Base-by-base conservation (phyloP, 64 coral and sea anemone species). In the Actinia tenebrosa region DNA sequence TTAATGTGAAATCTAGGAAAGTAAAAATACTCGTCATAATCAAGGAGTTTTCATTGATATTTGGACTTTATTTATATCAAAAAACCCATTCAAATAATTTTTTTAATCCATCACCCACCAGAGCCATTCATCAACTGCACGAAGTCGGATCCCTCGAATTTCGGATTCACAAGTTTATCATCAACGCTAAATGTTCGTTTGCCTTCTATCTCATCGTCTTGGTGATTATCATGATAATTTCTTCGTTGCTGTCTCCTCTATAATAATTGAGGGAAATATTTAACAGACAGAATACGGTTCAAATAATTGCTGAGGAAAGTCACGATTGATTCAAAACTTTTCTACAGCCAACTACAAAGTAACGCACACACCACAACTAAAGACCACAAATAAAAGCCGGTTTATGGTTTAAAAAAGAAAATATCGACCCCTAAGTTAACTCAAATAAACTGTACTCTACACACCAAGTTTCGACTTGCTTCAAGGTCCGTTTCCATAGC, bases 181-280 rank as follows among this genome's bases (percentile, higher is more conserved):
- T 95, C 84, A 69, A 99, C 90, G 59, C 93, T 99, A 86, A 99
- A 99, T 52, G 97, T 99, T 64, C 97, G 93, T 87, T 99, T 99
- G 3, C 97, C 97, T 87, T 99, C 97, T 80, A 99, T 94, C 56
- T 93, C 89, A 90, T 99, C 93, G 69, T 99, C 97, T 37, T 89
- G 77, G 53, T 87, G 80, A 20, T 94, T 89, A 88, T 99, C 94
- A 80, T 91, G 88, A 93, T 99, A 95, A 82, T 95, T 95, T 87
- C 93, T 87, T 69, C 91, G 80, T 81, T 96, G 94, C 72, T 96
- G 91, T 86, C 94, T 93, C 62, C 91, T 92, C 91, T 92, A 68
- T 88, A 83, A 83, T 89, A 62, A 77, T 78, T 84, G 86, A 88
- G 87, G 45, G 58, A 88, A 92, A 92, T 82, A 30, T 75, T 75